phyloP scores from a whole-genome alignment of 2,797 vertebrate genomes.

The Oreochromis grahami region DNA sequence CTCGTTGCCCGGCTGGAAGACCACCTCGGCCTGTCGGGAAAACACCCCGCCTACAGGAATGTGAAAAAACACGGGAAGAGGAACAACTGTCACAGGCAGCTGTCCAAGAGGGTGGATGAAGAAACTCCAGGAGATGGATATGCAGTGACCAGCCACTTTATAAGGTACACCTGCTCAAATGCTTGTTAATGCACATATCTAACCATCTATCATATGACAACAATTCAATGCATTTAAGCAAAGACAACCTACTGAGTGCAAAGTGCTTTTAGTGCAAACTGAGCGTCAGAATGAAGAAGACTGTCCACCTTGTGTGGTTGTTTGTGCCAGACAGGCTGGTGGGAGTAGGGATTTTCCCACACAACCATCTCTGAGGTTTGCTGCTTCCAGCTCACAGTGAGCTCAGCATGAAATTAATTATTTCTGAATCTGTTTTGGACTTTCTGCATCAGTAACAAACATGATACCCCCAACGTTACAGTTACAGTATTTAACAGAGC shows the following conservation, averaged over 20 bases:
- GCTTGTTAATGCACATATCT: not conserved
- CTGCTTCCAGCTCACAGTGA: not conserved
- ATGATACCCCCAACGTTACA: fast-evolving
- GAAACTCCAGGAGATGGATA: not conserved
- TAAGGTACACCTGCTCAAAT: not conserved
- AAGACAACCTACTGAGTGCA: not conserved
- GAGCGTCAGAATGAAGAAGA: not conserved
- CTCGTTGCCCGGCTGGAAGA: constrained; percentile 83
- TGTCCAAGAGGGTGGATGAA: not conserved
- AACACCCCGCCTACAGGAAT: constrained; percentile 83
- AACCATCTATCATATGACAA: not conserved
- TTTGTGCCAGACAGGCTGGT: not conserved
- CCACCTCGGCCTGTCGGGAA: constrained; percentile 84
- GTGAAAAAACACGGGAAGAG: not conserved
- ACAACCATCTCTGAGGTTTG: not conserved
- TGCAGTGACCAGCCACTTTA: not conserved
- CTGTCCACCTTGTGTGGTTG: not conserved
- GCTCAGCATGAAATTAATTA: not conserved
- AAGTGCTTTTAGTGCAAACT: not conserved
- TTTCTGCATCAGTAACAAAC: not conserved
- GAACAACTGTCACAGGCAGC: not conserved
- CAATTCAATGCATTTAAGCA: not conserved
- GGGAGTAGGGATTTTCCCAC: not conserved
- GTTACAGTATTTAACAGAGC: not conserved
- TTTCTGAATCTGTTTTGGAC: not conserved